Evolutionary conservation across 2,113 vertebrate genomes (phyloP).

Genomic region (Eulemur rufifrons): DNA sequence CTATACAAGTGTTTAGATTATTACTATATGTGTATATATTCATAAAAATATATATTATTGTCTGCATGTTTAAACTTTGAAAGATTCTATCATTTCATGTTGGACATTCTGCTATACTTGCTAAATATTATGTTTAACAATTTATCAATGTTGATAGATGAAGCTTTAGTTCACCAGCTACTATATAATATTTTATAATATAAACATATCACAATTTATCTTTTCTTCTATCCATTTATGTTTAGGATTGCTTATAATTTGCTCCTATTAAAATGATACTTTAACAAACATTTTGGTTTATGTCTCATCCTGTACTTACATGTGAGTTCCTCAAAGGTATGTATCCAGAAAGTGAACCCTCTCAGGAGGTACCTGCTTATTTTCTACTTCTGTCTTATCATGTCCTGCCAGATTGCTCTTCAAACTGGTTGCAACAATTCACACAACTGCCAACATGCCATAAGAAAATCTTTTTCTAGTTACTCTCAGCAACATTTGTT

Average conservation of each 20-base stretch:
- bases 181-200: not conserved
- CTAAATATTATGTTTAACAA: not conserved
- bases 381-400: not conserved
- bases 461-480: not conserved
- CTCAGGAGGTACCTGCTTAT: not conserved
- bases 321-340: not conserved
- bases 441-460: not conserved
- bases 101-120: not conserved
- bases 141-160: not conserved
- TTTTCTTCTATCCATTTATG: not conserved
- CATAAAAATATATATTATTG: not conserved
- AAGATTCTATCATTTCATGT: not conserved
- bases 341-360: not conserved
- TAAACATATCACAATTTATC: not conserved
- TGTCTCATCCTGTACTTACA: not conserved
- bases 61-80: not conserved
- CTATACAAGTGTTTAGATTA: not conserved
- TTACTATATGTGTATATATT: not conserved
- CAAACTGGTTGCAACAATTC: not conserved
- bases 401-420: not conserved
- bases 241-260: not conserved
- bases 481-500: slow-evolving; percentile 3
- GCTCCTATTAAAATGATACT: not conserved
- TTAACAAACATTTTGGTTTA: not conserved
- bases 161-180: not conserved